These are phyloP conservation scores for Micromussa lordhowensis DNA, from an alignment of 92 coral and sea anemone species.

Conservation along the genomic window DNA sequence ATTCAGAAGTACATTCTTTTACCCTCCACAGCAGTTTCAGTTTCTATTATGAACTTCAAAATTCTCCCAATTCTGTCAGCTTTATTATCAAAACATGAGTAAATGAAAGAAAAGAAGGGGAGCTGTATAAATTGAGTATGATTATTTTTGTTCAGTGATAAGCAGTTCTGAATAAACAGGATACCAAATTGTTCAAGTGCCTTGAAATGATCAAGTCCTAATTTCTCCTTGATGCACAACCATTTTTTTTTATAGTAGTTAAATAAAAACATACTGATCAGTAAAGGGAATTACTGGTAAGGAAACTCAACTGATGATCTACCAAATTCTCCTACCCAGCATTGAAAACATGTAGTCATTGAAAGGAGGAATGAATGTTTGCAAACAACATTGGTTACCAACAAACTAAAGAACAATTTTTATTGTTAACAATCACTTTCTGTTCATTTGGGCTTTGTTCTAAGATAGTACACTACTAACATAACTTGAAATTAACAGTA, in stretches of 20 bases:
- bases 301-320: conserved; percentile 41
- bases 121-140: conserved; percentile 31
- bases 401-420: conserved; percentile 26
- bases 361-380: conserved; percentile 35
- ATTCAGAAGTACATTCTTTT: conserved; percentile 37
- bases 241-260: conserved; percentile 35
- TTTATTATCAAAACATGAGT: conserved; percentile 21
- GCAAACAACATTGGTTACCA: conserved; percentile 36
- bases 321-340: conserved; percentile 38
- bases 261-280: conserved; percentile 31
- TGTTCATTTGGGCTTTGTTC: conserved; percentile 45
- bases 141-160: conserved; percentile 34
- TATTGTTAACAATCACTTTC: conserved; percentile 36
- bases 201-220: conserved; percentile 39
- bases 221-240: conserved; percentile 38
- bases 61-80: conserved; percentile 30
- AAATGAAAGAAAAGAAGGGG: conserved; percentile 39
- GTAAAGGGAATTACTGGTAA: conserved; percentile 45
- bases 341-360: conserved; percentile 36
- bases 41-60: conserved; percentile 28
- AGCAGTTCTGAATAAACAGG: conserved; percentile 35
- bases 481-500: conserved; percentile 31
- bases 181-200: conserved; percentile 42
- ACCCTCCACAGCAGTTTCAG: conserved; percentile 38
- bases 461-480: conserved; percentile 41